Evolutionary conservation across 2,797 vertebrate genomes (phyloP), one percentile per base, ranked within the genome.

Genomic region (Scomberomorus guttatus): DNA sequence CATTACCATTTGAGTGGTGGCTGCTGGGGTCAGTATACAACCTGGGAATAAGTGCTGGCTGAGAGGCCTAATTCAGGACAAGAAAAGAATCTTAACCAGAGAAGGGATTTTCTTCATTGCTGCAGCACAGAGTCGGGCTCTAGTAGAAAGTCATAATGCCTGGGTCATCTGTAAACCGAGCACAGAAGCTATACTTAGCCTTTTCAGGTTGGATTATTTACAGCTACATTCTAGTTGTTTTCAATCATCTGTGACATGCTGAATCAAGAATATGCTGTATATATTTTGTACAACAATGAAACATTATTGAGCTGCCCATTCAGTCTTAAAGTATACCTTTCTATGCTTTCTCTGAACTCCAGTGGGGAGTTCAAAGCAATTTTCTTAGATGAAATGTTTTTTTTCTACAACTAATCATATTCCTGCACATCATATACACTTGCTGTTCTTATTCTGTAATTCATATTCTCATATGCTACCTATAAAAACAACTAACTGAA

Each of bases 401-500:
- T 66, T 7, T 57, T 74, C 27, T 2, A 20, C 4, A 46, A 66
- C 10, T 15, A 64, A 55, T 69, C 13, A 46, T 15, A 29, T 60
- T 57, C 15, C 56, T 62, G 1, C 7, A 37, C 2, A 0, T 34
- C 57, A 1, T 7, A 44, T 1, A 1, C 37, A 39, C 24, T 37
- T 37, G 3, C 15, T 24, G 2, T 20, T 59, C 0, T 52, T 52
- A 67, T 51, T 76, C 37, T 65, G 10, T 50, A 76, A 50, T 69
- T 83, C 46, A 75, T 48, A 37, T 83, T 68, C 14, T 80, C 76
- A 82, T 83, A 83, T 77, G 75, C 70, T 86, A 80, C 72, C 54
- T 76, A 70, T 73, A 77, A 67, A 70, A 61, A 61, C 65, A 84
- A 39, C 59, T 55, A 71, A 78, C 25, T 76, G 56, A 84, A 80